Conservation (phyloP, 2,888 invertebrate species). For the Aphodius granarius region DNA sequence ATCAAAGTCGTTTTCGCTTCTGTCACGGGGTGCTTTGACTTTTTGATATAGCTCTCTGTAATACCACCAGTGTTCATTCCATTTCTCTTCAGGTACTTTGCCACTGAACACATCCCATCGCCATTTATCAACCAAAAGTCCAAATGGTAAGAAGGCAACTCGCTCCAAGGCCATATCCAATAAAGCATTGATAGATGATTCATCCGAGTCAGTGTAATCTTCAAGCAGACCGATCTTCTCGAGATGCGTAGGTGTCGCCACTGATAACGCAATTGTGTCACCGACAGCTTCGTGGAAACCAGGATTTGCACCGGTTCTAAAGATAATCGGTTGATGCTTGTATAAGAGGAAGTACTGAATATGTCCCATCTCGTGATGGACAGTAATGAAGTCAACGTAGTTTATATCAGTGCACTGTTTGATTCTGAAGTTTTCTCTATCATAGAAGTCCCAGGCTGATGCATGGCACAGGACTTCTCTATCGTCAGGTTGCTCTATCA, state of each 20-base stretch:
- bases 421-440: constrained; percentile 66
- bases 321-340: constrained; percentile 57
- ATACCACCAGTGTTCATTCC: constrained; percentile 54
- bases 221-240: constrained; percentile 50
- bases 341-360: constrained; percentile 67
- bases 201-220: constrained; percentile 46
- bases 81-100: constrained; percentile 47
- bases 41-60: constrained; percentile 52
- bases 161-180: constrained; percentile 54
- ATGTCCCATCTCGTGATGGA: constrained; percentile 75
- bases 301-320: constrained; percentile 60
- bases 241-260: constrained; percentile 58
- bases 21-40: constrained; percentile 50
- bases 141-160: constrained; percentile 61
- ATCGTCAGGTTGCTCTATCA: constrained; percentile 61
- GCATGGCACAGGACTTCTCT: constrained; percentile 65
- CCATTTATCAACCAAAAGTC: constrained; percentile 60
- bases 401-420: constrained; percentile 63
- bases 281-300: constrained; percentile 68
- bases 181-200: constrained; percentile 55
- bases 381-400: constrained; percentile 62
- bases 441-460: constrained; percentile 71
- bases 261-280: constrained; percentile 63
- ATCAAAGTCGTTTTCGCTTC: constrained; percentile 52
- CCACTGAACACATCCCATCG: constrained; percentile 60